These are phyloP conservation scores for Orchesella cincta DNA, from an alignment of 1,140 invertebrate species.

Conservation along the genomic window DNA sequence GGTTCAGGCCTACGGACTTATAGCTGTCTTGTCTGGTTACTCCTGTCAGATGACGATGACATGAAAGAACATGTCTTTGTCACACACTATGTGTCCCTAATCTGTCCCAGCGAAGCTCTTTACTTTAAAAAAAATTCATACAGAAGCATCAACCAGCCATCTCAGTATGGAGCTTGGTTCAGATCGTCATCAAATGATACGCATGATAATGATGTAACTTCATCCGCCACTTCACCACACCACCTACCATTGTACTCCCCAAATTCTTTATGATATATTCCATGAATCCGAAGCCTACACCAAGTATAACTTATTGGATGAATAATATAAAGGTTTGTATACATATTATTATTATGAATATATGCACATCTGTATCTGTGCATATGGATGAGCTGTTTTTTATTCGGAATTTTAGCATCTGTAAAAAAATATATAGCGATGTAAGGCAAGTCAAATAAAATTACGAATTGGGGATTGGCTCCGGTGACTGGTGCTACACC, in stretches of 20 bases:
- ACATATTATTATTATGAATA: no score
- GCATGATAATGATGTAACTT: background rate
- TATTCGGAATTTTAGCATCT: no score
- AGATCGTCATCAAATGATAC: background rate
- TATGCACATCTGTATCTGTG: no score
- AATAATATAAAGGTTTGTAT: no score
- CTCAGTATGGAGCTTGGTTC: background rate
- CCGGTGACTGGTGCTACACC: no score
- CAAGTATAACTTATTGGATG: no score
- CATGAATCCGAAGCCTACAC: no score
- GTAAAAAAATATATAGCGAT: no score
- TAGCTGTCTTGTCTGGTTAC: background rate
- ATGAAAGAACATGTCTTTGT: background rate
- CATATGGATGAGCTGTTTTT: no score
- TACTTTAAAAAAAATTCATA: background rate
- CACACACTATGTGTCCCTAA: background rate
- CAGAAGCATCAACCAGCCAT: background rate
- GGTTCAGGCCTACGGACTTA: no score
- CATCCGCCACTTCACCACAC: background rate
- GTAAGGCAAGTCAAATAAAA: no score
- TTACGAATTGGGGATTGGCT: background rate
- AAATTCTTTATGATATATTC: no score
- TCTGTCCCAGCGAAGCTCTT: background rate
- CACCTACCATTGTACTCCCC: background rate
- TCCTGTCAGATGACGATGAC: background rate